These are phyloP conservation scores for Metopia argyrocephala DNA, from an alignment of 2,888 invertebrate species.

Conservation along the genomic window DNA sequence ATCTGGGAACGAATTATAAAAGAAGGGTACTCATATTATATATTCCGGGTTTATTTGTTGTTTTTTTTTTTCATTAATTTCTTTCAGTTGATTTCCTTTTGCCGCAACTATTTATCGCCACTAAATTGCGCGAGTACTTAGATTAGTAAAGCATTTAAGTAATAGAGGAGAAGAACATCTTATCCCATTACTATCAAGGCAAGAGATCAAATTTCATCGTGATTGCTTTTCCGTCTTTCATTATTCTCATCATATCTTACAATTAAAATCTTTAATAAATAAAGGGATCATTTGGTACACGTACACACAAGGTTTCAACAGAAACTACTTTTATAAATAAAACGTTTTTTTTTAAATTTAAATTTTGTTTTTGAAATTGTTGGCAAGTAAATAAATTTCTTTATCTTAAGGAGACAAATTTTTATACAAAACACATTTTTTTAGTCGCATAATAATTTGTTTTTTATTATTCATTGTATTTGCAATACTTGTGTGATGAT, in stretches of 20 bases:
- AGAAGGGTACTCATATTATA: conserved; percentile 41
- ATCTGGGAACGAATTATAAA: conserved; percentile 43
- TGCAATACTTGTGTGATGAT: no score
- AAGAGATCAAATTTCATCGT: conserved; percentile 62
- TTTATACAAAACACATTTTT: no score
- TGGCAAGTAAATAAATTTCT: background rate
- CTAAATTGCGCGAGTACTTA: conserved; percentile 10
- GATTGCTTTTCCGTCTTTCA: conserved; percentile 31
- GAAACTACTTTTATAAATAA: conserved; percentile 7
- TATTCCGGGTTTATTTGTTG: conserved; percentile 22
- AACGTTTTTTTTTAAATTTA: background rate
- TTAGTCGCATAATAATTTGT: no score
- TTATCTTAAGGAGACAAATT: background rate
- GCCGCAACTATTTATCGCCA: conserved; percentile 42
- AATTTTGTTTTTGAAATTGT: no score
- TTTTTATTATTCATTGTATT: no score
- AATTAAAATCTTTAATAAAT: conserved; percentile 46
- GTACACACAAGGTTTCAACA: conserved; percentile 38
- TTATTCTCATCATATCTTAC: conserved; percentile 60
- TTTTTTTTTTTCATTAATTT: conserved; percentile 3
- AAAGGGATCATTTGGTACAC: conserved; percentile 40
- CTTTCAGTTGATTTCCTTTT: conserved; percentile 47
- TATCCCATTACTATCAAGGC: conserved; percentile 60
- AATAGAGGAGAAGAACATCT: conserved; percentile 27
- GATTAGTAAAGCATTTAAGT: conserved; percentile 8